Percentiles rank a stretch among this genome's conserved stretches.
These are phyloP conservation scores for Leptestheria dahalacensis DNA, from an alignment of 1,140 invertebrate species.

Conservation along the genomic window DNA sequence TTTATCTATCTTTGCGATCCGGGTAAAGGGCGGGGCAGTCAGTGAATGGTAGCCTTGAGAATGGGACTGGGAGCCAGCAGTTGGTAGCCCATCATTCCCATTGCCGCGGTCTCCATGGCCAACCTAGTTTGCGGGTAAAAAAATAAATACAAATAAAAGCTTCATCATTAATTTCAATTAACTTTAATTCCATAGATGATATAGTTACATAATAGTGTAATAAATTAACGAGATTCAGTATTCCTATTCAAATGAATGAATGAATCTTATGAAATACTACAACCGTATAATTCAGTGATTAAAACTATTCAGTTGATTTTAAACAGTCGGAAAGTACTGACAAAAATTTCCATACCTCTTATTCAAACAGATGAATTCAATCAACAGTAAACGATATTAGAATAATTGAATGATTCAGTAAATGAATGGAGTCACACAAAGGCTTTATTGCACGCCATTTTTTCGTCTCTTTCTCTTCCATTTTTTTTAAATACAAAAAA, in stretches of 20 bases:
- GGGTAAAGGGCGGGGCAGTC: no score
- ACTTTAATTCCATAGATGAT: no score
- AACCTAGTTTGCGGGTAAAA: conserved; percentile 48
- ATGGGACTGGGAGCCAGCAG: conserved; percentile 83
- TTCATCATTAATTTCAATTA: conserved; percentile 17
- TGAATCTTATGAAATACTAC: no score
- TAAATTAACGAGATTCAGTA: background rate
- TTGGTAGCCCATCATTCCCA: conserved; percentile 75
- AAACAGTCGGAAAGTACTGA: no score
- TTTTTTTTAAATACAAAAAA: no score
- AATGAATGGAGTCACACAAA: background rate
- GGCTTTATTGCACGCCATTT: background rate
- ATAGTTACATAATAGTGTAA: no score
- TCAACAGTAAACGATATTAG: background rate
- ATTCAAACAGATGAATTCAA: no score
- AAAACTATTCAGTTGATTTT: no score
- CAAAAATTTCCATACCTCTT: no score
- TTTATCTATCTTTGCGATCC: conserved; percentile 4
- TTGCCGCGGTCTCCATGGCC: conserved; percentile 78
- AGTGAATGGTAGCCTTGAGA: conserved; percentile 78
- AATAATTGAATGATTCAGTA: background rate
- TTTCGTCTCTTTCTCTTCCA: background rate
- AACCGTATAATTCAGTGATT: no score
- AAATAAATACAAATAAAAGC: background rate
- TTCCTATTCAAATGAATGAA: no score